Conservation (phyloP, 2,888 invertebrate genomes). For the Hyposoter didymator region DNA sequence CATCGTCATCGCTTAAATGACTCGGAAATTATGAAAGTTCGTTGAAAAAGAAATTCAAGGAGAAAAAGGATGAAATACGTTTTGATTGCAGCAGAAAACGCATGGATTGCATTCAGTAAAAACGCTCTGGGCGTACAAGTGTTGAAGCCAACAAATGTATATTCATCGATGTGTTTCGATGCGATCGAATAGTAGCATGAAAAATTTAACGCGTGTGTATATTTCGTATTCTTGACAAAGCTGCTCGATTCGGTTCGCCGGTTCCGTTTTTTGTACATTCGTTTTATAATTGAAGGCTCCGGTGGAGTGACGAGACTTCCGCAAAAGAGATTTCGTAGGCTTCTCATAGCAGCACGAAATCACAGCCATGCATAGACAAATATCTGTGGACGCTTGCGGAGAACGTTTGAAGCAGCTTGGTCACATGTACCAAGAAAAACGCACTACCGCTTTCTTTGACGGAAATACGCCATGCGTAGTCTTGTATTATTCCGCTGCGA, state of each 20-base stretch:
- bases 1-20: too few species aligned
- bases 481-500: conserved; percentile 55
- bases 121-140: too few species aligned
- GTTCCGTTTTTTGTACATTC: conserved; percentile 59
- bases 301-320: conserved; percentile 60
- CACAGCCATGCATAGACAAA: conserved; percentile 23
- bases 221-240: conserved; percentile 54
- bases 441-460: conserved; percentile 66
- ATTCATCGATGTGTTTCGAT: neutral
- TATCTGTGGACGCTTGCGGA: conserved; percentile 25
- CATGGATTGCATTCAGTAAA: too few species aligned
- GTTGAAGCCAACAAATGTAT: too few species aligned
- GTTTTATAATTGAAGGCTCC: conserved; percentile 68
- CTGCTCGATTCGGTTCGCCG: conserved; percentile 41
- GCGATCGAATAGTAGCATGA: conserved; percentile 1
- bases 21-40: too few species aligned
- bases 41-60: too few species aligned
- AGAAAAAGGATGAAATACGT: too few species aligned
- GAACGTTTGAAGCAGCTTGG: conserved; percentile 7
- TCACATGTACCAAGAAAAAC: conserved; percentile 17
- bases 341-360: conserved; percentile 1
- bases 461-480: conserved; percentile 60
- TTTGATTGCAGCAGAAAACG: too few species aligned
- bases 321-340: conserved; percentile 68
- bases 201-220: conserved; percentile 26